Percentiles rank a stretch among this genome's conserved stretches.
Conservation (phyloP, 2,113 vertebrate genomes). For the Verasper variegatus region DNA sequence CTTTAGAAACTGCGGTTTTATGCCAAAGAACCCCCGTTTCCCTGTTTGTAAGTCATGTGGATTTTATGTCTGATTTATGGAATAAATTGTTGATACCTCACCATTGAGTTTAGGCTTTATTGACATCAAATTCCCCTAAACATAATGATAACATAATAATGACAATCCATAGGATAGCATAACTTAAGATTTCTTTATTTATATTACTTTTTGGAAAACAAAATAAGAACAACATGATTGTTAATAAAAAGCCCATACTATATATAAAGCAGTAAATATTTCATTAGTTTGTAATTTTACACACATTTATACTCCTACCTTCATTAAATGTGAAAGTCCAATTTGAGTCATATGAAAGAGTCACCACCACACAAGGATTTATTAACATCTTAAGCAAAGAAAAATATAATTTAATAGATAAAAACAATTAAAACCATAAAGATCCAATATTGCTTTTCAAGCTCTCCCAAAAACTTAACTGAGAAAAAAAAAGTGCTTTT, state of each 20-base stretch:
- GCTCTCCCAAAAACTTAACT: too few relatives aligned
- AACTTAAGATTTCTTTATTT: background rate
- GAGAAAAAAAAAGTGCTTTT: too few relatives aligned
- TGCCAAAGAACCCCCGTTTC: background rate
- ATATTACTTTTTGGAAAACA: background rate
- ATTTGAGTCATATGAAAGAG: too few relatives aligned
- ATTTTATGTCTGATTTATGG: conserved; percentile 14
- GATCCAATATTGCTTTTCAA: too few relatives aligned
- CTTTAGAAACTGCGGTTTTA: background rate
- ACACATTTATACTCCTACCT: too few relatives aligned
- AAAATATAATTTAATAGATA: too few relatives aligned
- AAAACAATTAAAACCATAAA: too few relatives aligned
- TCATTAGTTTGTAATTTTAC: background rate
- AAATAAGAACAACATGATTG: background rate
- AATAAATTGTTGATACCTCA: conserved; percentile 43
- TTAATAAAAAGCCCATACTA: background rate
- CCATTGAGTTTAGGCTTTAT: background rate
- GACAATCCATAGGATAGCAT: background rate
- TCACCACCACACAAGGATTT: too few relatives aligned
- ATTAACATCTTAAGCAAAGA: too few relatives aligned
- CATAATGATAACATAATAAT: background rate
- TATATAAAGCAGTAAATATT: background rate
- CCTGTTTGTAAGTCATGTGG: background rate
- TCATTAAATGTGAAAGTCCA: too few relatives aligned
- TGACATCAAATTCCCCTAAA: background rate